Evolutionary conservation across 1,140 invertebrate genomes (phyloP).

Genomic region (Drosophila arawakana): DNA sequence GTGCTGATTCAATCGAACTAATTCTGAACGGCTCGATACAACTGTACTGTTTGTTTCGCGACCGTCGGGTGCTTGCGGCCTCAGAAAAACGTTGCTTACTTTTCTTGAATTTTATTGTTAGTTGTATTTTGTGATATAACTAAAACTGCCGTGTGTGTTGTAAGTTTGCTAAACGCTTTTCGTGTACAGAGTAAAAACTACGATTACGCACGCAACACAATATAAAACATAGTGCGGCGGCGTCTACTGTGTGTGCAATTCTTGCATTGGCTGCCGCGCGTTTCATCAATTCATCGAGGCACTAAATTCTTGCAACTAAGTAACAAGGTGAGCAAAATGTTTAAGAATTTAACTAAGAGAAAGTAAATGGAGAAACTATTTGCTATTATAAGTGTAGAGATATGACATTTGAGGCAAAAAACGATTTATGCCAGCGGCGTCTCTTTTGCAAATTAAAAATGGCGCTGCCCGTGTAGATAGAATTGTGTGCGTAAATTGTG

Average conservation of each 20-base stretch:
- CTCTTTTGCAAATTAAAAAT: constrained; percentile 73
- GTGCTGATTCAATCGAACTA: too few species aligned
- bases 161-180: constrained; percentile 7
- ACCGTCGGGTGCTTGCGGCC: constrained; percentile 11
- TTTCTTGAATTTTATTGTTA: constrained; percentile 18
- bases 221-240: constrained; percentile 49
- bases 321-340: constrained; percentile 50
- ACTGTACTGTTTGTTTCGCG: constrained; percentile 14
- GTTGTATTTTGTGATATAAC: constrained; percentile 17
- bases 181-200: neutral
- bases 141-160: constrained; percentile 3
- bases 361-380: neutral
- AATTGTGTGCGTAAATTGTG: constrained; percentile 29
- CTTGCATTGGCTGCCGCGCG: constrained; percentile 31
- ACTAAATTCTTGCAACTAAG: constrained; percentile 28
- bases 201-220: constrained; percentile 4
- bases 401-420: constrained; percentile 4
- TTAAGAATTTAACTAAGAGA: neutral
- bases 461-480: constrained; percentile 69
- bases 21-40: neutral
- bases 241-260: constrained; percentile 42
- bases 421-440: constrained; percentile 26
- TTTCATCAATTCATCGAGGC: constrained; percentile 13
- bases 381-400: constrained; percentile 1
- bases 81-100: constrained; percentile 7